Conservation (phyloP, 2,113 vertebrate species). For the Pagrus major region DNA sequence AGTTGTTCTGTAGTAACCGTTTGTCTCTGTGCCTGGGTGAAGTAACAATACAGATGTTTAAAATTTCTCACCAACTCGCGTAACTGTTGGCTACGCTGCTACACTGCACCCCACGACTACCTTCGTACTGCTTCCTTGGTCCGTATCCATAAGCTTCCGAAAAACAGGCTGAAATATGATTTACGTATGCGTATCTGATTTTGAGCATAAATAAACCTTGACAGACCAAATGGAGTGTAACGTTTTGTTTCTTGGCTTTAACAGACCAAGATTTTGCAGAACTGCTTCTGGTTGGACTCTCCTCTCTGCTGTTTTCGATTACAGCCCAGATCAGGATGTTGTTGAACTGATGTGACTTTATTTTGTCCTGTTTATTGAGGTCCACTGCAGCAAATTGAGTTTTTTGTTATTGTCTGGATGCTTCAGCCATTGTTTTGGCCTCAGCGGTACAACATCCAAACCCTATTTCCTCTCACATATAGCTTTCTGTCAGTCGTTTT, state of each 20-base stretch:
- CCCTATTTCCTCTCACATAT: neutral
- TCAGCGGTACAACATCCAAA: neutral
- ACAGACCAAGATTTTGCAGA: neutral
- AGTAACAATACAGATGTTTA: too few relatives aligned
- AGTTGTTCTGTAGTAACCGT: too few relatives aligned
- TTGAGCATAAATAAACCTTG: too few relatives aligned
- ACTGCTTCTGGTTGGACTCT: neutral
- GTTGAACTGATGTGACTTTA: neutral
- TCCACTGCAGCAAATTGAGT: slow-evolving; percentile 31
- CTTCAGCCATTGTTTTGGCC: neutral
- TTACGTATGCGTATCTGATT: too few relatives aligned
- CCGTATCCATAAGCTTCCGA: too few relatives aligned
- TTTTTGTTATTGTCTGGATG: slow-evolving; percentile 3
- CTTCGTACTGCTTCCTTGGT: too few relatives aligned
- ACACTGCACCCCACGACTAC: too few relatives aligned
- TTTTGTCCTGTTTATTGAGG: slow-evolving; percentile 9
- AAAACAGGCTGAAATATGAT: too few relatives aligned
- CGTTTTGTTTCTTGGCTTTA: neutral
- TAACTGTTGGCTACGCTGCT: too few relatives aligned
- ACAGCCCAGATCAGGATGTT: neutral
- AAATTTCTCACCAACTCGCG: too few relatives aligned
- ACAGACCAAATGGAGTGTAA: slow-evolving; percentile 3
- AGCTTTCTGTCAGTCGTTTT: neutral
- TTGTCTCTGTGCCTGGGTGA: too few relatives aligned
- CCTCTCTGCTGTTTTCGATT: neutral